These are phyloP conservation scores for Salminus brasiliensis DNA, from an alignment of 2,113 vertebrate species.

Conservation along the genomic window DNA sequence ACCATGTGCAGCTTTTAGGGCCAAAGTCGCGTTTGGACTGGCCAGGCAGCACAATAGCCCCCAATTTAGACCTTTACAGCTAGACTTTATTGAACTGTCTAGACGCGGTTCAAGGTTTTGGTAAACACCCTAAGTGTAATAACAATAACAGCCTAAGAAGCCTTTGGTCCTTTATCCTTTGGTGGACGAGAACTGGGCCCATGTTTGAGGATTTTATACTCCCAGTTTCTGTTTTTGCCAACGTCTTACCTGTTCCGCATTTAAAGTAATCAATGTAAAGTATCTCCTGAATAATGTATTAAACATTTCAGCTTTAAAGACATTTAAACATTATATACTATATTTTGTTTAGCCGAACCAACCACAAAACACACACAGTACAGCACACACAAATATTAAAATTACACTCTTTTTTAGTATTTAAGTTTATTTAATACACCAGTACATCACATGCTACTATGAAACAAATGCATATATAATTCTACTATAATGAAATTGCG, in stretches of 20 bases:
- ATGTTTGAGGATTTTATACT: not conserved
- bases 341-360: not conserved
- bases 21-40: conserved; percentile 84
- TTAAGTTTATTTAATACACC: conserved; percentile 71
- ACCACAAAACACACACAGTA: no score
- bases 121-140: conserved; percentile 91
- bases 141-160: conserved; percentile 73
- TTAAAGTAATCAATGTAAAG: not conserved
- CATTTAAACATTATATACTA: not conserved
- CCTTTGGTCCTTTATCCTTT: not conserved
- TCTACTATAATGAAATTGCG: conserved; percentile 65
- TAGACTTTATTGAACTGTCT: conserved; percentile 98
- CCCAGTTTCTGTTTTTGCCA: not conserved
- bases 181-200: not conserved
- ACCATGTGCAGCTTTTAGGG: conserved; percentile 80
- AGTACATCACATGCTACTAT: conserved; percentile 74
- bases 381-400: not conserved
- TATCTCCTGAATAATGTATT: not conserved
- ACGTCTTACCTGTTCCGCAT: not conserved
- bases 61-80: conserved; percentile 98
- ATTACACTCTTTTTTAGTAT: not conserved
- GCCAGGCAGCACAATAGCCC: conserved; percentile 94
- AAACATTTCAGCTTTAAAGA: not conserved
- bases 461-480: conserved; percentile 68
- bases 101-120: conserved; percentile 99